Percentiles rank a stretch among this genome's conserved stretches.
phyloP scores from a whole-genome alignment of 2,113 vertebrate species.

The Xenopus laevis region DNA sequence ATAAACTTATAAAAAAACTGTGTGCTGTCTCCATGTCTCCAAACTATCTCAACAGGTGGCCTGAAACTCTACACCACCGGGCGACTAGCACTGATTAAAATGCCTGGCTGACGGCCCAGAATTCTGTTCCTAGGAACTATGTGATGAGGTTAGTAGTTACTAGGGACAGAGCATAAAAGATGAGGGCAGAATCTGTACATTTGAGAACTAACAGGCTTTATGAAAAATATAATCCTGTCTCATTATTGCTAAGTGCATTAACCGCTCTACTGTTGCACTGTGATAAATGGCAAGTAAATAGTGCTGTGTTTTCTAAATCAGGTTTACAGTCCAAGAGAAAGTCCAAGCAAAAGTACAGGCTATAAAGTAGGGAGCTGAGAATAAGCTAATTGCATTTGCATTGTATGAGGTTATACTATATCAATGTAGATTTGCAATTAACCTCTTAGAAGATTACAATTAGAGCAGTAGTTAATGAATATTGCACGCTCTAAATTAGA shows the following conservation, averaged over 20 bases:
- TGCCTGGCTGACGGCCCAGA: constrained; percentile 48
- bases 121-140: constrained; percentile 27
- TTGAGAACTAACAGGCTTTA: too few relatives aligned
- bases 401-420: constrained; percentile 1
- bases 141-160: constrained; percentile 5
- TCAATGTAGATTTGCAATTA: constrained; percentile 3
- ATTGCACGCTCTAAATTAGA: neutral
- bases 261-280: too few relatives aligned
- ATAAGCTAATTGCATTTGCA: constrained; percentile 8
- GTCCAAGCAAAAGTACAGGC: neutral
- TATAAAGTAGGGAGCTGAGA: neutral
- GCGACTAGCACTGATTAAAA: constrained; percentile 42
- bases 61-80: constrained; percentile 50
- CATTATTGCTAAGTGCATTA: too few relatives aligned
- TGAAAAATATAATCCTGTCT: too few relatives aligned
- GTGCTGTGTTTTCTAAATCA: neutral
- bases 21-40: constrained; percentile 43
- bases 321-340: neutral
- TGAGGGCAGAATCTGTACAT: constrained; percentile 6
- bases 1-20: neutral
- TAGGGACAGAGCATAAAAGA: constrained; percentile 7
- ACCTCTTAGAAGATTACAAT: constrained; percentile 5
- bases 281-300: neutral
- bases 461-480: constrained; percentile 6
- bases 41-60: constrained; percentile 54